Conservation (phyloP, 2,113 vertebrate species). For the cattle (Bos taurus) region DNA sequence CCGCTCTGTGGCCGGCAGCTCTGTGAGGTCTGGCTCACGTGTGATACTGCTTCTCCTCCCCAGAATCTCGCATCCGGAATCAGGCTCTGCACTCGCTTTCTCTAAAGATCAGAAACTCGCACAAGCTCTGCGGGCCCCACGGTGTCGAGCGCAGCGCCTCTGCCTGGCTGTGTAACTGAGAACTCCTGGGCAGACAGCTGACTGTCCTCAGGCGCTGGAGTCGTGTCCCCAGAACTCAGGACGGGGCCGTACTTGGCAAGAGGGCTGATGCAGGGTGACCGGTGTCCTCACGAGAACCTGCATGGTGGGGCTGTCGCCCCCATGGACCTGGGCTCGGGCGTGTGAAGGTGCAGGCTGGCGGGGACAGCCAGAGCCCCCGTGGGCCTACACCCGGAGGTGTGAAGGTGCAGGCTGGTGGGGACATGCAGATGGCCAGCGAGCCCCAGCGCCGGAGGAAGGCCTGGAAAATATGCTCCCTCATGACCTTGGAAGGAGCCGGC, state of each 20-base stretch:
- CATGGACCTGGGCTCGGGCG: accelerated
- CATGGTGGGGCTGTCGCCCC: accelerated
- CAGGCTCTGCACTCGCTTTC: accelerated
- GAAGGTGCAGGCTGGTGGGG: too few species aligned
- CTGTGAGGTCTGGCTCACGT: accelerated
- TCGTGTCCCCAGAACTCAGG: not conserved
- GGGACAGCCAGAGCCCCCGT: not conserved
- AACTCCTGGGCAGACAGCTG: accelerated
- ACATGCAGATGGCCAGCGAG: not conserved
- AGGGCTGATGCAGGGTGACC: accelerated
- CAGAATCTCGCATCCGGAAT: not conserved
- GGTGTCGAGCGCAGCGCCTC: accelerated
- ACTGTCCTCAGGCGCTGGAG: not conserved
- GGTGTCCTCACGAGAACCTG: not conserved
- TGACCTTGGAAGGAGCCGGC: accelerated
- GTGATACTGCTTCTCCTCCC: not conserved
- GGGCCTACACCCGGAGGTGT: too few species aligned
- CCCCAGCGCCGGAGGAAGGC: accelerated
- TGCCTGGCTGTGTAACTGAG: accelerated
- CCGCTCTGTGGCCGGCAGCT: not conserved
- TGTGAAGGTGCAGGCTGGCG: not conserved
- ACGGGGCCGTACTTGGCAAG: not conserved
- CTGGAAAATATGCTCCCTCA: not conserved
- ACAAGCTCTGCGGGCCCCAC: not conserved
- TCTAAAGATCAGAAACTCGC: not conserved